Conservation (phyloP, 2,888 invertebrate genomes). For the Lepidocyrtinus sp. region DNA sequence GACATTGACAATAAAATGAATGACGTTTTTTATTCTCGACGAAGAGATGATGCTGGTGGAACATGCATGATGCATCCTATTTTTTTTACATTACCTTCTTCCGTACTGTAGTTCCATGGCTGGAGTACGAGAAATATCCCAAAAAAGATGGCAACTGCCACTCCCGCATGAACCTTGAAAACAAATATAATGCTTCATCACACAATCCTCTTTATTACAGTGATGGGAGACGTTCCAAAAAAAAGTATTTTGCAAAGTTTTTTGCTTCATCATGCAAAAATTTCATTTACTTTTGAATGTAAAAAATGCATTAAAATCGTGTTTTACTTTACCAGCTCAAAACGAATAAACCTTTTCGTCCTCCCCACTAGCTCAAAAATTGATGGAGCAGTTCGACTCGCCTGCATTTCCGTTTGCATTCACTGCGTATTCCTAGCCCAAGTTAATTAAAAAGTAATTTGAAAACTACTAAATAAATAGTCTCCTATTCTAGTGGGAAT, state of each 20-base stretch:
- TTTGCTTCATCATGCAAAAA: neutral
- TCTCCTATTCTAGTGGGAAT: neutral
- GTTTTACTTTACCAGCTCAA: constrained; percentile 55
- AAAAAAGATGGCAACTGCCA: constrained; percentile 58
- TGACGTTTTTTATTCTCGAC: constrained; percentile 3
- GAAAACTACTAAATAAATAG: too few species aligned
- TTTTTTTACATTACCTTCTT: constrained; percentile 40
- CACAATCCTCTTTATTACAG: neutral
- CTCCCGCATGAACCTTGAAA: constrained; percentile 61
- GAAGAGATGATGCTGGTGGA: neutral
- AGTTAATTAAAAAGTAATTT: neutral
- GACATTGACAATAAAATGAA: constrained; percentile 18
- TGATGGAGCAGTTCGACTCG: constrained; percentile 19
- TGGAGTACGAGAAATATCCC: constrained; percentile 55
- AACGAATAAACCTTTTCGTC: constrained; percentile 52
- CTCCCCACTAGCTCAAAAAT: constrained; percentile 55
- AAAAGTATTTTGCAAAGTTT: neutral
- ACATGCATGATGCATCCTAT: neutral
- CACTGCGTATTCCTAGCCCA: neutral
- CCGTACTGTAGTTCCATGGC: constrained; percentile 54
- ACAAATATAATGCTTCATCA: constrained; percentile 20
- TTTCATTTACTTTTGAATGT: neutral
- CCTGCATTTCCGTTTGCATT: too few species aligned
- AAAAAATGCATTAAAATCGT: constrained; percentile 1
- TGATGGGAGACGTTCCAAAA: neutral